Evolutionary conservation across 2,113 vertebrate species (phyloP).

Genomic region (Charadrius vociferus): DNA sequence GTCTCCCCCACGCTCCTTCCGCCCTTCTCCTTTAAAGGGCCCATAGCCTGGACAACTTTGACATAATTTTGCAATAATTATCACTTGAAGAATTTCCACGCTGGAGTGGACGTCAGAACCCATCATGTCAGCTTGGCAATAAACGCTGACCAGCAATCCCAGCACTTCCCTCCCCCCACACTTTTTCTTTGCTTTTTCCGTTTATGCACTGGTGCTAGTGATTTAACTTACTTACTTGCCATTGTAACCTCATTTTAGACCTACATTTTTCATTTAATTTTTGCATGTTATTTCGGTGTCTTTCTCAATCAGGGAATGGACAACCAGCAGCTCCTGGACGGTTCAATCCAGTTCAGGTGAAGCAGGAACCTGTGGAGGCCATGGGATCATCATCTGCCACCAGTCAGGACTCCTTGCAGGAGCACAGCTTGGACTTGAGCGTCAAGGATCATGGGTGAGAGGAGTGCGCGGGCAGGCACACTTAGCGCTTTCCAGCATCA

Average conservation of each 20-base stretch:
- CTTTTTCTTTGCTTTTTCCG: slow-evolving; percentile 20
- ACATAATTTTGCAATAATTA: slow-evolving; percentile 99
- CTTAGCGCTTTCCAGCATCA: background rate
- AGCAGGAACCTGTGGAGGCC: slow-evolving; percentile 85
- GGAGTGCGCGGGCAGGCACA: background rate
- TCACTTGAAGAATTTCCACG: slow-evolving; percentile 92
- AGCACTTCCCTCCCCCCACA: slow-evolving; percentile 58
- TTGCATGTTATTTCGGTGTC: background rate
- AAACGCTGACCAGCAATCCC: slow-evolving; percentile 89
- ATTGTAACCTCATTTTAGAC: background rate
- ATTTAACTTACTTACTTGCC: background rate
- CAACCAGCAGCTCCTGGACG: slow-evolving; percentile 77
- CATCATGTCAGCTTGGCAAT: slow-evolving; percentile 86
- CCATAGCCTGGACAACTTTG: slow-evolving; percentile 89
- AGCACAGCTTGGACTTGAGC: slow-evolving; percentile 94
- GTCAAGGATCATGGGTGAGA: slow-evolving; percentile 91
- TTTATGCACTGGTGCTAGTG: slow-evolving; percentile 3
- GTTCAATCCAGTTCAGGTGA: slow-evolving; percentile 88
- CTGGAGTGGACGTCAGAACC: slow-evolving; percentile 87
- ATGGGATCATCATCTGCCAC: slow-evolving; percentile 48
- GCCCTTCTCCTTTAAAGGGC: slow-evolving; percentile 85
- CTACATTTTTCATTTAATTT: background rate
- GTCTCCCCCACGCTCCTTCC: slow-evolving; percentile 85
- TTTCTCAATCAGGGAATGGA: slow-evolving; percentile 83
- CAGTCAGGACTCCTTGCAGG: slow-evolving; percentile 85